A percentile compares a stretch with the other conserved stretches of the same genome.
These are phyloP conservation scores for Pinctada fucata DNA, from an alignment of 2,888 invertebrate genomes.

Conservation along the genomic window DNA sequence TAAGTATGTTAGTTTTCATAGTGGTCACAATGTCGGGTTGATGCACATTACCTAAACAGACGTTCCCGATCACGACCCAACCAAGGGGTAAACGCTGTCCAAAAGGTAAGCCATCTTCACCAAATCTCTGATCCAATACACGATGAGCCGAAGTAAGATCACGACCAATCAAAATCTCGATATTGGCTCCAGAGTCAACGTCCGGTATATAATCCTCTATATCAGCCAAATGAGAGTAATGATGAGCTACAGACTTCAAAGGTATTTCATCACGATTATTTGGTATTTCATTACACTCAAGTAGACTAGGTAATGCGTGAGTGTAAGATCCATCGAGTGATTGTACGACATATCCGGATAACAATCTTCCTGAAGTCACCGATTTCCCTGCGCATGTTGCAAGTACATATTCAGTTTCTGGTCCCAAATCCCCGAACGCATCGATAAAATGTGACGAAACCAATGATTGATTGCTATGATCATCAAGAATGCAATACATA, in stretches of 20 bases:
- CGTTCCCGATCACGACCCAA: constrained; percentile 35
- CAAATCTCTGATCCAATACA: constrained; percentile 33
- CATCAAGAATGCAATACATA: constrained; percentile 28
- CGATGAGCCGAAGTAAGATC: constrained; percentile 38
- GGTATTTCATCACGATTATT: constrained; percentile 18
- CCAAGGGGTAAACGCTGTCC: constrained; percentile 37
- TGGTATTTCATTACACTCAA: constrained; percentile 41
- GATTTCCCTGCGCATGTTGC: no score
- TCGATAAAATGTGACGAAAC: constrained; percentile 29
- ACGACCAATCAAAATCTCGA: constrained; percentile 37
- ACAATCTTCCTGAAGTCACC: no score
- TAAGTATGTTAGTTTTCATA: constrained; percentile 20
- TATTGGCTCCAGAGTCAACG: constrained; percentile 31
- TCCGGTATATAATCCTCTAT: no score
- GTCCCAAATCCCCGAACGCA: constrained; percentile 13
- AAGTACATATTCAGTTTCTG: constrained; percentile 27
- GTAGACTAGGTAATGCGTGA: constrained; percentile 21
- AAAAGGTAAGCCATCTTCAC: constrained; percentile 41
- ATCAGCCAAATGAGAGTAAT: no score
- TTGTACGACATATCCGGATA: constrained; percentile 37
- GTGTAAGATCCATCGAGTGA: constrained; percentile 25
- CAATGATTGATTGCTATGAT: constrained; percentile 34
- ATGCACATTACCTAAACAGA: constrained; percentile 30
- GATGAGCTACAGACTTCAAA: no score
- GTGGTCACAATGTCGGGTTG: constrained; percentile 7